Base-by-base conservation (phyloP, 2,113 vertebrate genomes). In the Apistogramma diplotaenia region DNA sequence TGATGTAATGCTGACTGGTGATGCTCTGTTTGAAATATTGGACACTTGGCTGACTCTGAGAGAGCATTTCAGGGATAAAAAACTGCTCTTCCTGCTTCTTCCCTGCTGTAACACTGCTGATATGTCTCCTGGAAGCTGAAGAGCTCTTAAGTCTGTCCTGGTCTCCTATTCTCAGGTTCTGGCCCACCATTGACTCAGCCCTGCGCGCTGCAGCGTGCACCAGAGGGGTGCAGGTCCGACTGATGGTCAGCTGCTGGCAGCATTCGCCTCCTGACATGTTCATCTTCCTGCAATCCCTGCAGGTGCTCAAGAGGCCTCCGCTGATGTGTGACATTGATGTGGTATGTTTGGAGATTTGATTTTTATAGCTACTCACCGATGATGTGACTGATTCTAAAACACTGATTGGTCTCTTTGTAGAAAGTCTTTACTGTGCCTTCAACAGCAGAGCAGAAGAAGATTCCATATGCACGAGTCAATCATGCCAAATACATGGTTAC, bases 401-500 rank as follows among this genome's bases (percentile, higher is more conserved):
- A 8, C 3, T 2, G 18, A 16, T 55, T 72, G 27, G 2, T 72
- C 16, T 74, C 25, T 49, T 13, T 83, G 43, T 89, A 97, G 96
- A 96, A 94, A 93, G 73, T 96, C 25, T 96, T 97, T 49, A 87
- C 88, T 3, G 94, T 96, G n/a, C 94, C 95, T 8, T 90, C 92
- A 3, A 96, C 90, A 1, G 23, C 31, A 0, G 89, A 93, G 58
- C 94, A 95, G 87, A 86, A 59, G 74, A 87, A 84, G 75, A 96
- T 96, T 73, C 95, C 95, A 1, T 96, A 86, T 70, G 90, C 96
- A 2, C 93, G 95, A 27, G 96, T 97, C 58, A 97, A 96, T 84
- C 96, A 97, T 27, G 96, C 96, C 85, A 97, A 97, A 81, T 97
- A 94, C 89, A 96, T 97, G 96, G 96, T 97, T 56, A 97, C 96